Evolutionary conservation across 2,113 vertebrate species (phyloP), one percentile per base, ranked within the genome.

Genomic region (Sturnus vulgaris): DNA sequence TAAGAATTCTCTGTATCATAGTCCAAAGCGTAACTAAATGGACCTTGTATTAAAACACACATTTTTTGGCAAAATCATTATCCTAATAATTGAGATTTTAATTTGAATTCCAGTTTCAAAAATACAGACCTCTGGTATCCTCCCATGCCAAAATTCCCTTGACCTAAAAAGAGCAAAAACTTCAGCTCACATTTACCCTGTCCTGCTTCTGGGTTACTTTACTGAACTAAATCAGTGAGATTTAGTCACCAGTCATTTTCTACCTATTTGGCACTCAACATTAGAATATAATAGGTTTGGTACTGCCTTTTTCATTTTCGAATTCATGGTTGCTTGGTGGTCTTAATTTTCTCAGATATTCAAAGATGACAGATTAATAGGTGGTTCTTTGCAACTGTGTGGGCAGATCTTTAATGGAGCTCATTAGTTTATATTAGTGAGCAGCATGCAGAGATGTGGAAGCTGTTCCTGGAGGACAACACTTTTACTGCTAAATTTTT

Each of bases 351-450:
- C 85, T 78, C 82, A 31, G n/a, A 33, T 90, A 87, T 61, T 92
- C 82, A 92, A 93, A 97, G 82, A 92, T 72, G 88, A 93, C 81
- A 94, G 93, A 93, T 94, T 96, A 96, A 95, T 92, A 95, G 96
- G 91, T 94, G 92, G 90, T 77, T 97, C 91, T 93, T 88, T 95
- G 96, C 86, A 96, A 96, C 78, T 14, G 21, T 83, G 96, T 91
- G 85, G 96, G 96, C 96, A 86, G 92, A 84, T 86, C 94, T 94
- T 95, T 96, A 97, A 97, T 89, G 91, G 87, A 96, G 89, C 94
- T 97, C 97, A 97, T 98, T 97, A 97, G 92, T 97, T 96, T 66
- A 11, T 91, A 97, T 97, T 97, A 98, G 96, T 37, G 76, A 96
- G 80, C 63, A 95, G 95, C 20, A 21, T 25, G 72, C 11, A 42